Evolutionary conservation across 2,888 invertebrate genomes (phyloP).

Genomic region (Rosalia funebris): DNA sequence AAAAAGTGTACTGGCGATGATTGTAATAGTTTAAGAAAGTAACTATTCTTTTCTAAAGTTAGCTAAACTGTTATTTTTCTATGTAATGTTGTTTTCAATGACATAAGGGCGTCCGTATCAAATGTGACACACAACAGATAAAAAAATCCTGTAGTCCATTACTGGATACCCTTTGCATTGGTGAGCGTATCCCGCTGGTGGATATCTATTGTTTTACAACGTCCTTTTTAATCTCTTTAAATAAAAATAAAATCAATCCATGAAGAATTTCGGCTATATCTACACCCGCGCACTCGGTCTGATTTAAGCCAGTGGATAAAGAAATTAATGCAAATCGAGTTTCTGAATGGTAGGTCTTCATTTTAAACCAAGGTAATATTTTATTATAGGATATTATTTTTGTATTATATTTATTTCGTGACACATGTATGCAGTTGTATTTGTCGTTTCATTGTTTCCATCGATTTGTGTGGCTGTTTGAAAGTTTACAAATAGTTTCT

Average conservation of each 20-base stretch:
- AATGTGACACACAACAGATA: neutral
- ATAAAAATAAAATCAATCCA: slow-evolving; percentile 54
- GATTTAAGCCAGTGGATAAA: slow-evolving; percentile 7
- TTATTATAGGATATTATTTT: too few species aligned
- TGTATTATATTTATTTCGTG: too few species aligned
- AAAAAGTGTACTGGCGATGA: too few species aligned
- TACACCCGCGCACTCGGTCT: slow-evolving; percentile 40
- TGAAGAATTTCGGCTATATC: slow-evolving; percentile 42
- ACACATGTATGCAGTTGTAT: too few species aligned
- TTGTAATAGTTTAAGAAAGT: too few species aligned
- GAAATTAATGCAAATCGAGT: slow-evolving; percentile 2
- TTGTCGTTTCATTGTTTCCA: too few species aligned
- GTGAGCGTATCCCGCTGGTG: slow-evolving; percentile 29
- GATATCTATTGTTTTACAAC: slow-evolving; percentile 55
- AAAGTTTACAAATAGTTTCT: too few species aligned
- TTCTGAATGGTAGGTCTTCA: neutral
- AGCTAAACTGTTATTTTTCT: too few species aligned
- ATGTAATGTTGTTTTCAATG: too few species aligned
- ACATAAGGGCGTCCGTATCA: too few species aligned
- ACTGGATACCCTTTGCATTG: slow-evolving; percentile 4
- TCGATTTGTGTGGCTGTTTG: too few species aligned
- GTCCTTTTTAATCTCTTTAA: slow-evolving; percentile 45
- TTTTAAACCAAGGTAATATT: neutral
- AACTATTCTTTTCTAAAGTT: too few species aligned
- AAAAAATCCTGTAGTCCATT: neutral